Base-by-base conservation (phyloP, 2,888 invertebrate genomes). In the Agrotis exclamationis region DNA sequence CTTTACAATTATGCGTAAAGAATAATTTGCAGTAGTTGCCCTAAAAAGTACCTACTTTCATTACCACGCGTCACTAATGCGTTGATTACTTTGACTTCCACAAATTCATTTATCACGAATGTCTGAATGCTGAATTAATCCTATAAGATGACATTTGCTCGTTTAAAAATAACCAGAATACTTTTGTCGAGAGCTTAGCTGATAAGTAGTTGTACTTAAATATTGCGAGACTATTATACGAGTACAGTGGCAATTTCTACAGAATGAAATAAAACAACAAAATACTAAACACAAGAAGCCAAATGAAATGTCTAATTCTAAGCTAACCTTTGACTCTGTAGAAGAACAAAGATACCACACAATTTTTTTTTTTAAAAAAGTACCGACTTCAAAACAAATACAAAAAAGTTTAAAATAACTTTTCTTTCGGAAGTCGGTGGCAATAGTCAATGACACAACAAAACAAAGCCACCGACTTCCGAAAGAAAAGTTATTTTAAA, bases 51-150 rank as follows among this genome's bases (percentile, higher is more conserved):
- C n/a, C n/a, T 44, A 39, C 14, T 51, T 76, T 47, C 45, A 67
- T 68, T 73, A 51, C 6, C 62, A 53, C 62, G 51, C 62, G 5
- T 66, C 74, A 44, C 9, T 59, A 62, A 68, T 80, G 63, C 74
- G 28, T 11, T 63, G 65, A 68, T 80, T 80, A 71, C 45, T 80
- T 69, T 66, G 65, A 70, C 64, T 67, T 59, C 14, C 6, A 51
- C 50, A 60, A 54, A 59, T 39, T 33, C 5, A 33, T 56, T 54
- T 33, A n/a, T 2, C n/a, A 16, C 1, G 33, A 6, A 33, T 47
- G 39, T 51, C 62, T 63, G 53, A 76, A 80, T 76, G 53, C 59
- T 75, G 9, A 75, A 80, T 67, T 75, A 63, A 59, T 63, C 13
- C 57, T 59, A 11, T 24, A n/a, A 28, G 7, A 50, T 45, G 45